Percentiles rank a stretch among this genome's conserved stretches.
phyloP scores from a whole-genome alignment of 2,113 vertebrate genomes.

The Vidua macroura region DNA sequence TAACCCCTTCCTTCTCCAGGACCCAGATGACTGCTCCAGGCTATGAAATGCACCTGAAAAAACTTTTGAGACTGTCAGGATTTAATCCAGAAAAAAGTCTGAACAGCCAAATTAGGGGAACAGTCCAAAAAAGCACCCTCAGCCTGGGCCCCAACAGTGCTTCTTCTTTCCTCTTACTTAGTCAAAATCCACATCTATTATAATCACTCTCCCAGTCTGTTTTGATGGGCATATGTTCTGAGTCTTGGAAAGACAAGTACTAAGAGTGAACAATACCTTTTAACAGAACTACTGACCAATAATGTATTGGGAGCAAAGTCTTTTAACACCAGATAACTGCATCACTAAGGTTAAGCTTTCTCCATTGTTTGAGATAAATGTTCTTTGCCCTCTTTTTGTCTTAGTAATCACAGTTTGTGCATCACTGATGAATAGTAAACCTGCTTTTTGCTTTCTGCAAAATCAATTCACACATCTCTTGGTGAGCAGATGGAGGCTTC shows the following conservation, averaged over 20 bases:
- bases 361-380: not conserved
- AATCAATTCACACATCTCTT: not conserved
- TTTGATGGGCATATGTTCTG: not conserved
- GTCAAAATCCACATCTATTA: not conserved
- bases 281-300: not conserved
- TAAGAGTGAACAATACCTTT: not conserved
- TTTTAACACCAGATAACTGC: not conserved
- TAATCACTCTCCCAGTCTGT: not conserved
- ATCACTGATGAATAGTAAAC: not conserved
- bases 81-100: not conserved
- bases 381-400: not conserved
- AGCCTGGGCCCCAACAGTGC: fast-evolving
- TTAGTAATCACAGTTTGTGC: not conserved
- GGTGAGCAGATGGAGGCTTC: conserved; percentile 23
- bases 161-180: not conserved
- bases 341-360: not conserved
- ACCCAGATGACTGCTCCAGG: not conserved
- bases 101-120: not conserved
- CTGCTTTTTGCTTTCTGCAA: not conserved
- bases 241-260: not conserved
- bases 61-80: not conserved
- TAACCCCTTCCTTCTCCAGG: not conserved
- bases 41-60: not conserved
- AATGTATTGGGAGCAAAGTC: not conserved
- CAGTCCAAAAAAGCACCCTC: not conserved